A percentile compares a stretch with the other conserved stretches of the same genome.
phyloP scores from a whole-genome alignment of 2,113 vertebrate genomes.

The Thomomys bottae region DNA sequence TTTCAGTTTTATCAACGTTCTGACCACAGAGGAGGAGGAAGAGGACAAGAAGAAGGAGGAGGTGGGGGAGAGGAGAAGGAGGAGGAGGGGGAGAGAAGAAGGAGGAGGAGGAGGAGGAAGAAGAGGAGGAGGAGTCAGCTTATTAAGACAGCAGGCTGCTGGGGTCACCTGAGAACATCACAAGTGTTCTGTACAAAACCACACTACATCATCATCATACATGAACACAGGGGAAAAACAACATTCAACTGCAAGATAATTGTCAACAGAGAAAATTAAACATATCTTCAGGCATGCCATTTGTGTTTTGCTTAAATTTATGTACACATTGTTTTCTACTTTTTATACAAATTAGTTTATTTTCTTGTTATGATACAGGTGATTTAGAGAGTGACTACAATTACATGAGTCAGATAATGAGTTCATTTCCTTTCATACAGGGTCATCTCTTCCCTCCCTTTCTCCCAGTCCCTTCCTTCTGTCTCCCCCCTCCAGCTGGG shows the following conservation, averaged over 20 bases:
- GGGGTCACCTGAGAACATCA: background rate
- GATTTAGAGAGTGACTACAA: too few species aligned
- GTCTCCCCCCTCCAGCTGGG: too few species aligned
- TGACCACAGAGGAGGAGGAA: background rate
- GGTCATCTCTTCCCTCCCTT: too few species aligned
- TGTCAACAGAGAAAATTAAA: conserved; percentile 64
- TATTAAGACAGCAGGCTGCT: background rate
- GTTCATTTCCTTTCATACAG: too few species aligned
- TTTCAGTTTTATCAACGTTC: conserved; percentile 63
- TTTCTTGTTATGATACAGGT: too few species aligned
- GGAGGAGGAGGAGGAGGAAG: too few species aligned
- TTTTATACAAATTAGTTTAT: too few species aligned
- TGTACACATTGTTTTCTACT: conserved; percentile 30
- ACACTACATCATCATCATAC: conserved; percentile 52
- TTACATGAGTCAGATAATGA: too few species aligned
- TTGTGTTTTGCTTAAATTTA: conserved; percentile 63
- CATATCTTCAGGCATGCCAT: background rate
- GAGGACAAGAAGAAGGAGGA: too few species aligned
- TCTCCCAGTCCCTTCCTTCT: too few species aligned
- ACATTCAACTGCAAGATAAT: conserved; percentile 62
- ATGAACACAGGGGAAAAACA: conserved; percentile 45
- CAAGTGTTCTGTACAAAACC: conserved; percentile 40
- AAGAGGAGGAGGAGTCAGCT: background rate
- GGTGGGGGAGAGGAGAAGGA: too few species aligned
- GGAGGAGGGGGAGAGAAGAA: too few species aligned